Evolutionary conservation across 1,140 invertebrate species (phyloP).

Genomic region (Hyphantria cunea): DNA sequence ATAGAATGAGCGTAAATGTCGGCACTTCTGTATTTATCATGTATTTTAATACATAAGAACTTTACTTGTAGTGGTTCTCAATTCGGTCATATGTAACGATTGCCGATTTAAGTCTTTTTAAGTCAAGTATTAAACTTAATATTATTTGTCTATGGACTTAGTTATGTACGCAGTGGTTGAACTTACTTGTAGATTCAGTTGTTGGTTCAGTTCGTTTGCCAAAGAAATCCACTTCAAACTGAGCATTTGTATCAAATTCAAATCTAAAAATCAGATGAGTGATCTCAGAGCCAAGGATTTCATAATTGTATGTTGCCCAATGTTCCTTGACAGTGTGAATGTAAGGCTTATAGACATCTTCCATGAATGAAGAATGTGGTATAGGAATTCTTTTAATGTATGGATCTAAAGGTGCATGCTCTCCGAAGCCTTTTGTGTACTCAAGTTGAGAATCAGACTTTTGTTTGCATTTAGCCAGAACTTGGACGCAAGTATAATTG

Average conservation of each 20-base stretch:
- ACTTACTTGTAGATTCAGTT: not conserved
- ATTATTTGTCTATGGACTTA: too few relatives aligned
- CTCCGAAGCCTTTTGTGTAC: not conserved
- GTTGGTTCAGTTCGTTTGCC: not conserved
- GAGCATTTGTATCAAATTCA: not conserved
- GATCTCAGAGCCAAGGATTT: not conserved
- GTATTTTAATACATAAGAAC: too few relatives aligned
- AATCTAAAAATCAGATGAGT: not conserved
- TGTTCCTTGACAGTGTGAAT: not conserved
- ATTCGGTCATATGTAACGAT: too few relatives aligned
- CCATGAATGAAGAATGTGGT: not conserved
- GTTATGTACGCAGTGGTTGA: too few relatives aligned
- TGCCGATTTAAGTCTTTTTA: too few relatives aligned
- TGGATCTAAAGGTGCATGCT: not conserved
- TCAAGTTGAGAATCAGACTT: not conserved
- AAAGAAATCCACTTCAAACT: not conserved
- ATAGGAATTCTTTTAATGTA: not conserved
- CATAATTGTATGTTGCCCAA: not conserved
- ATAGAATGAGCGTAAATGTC: too few relatives aligned
- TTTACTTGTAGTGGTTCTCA: too few relatives aligned
- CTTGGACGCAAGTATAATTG: not conserved
- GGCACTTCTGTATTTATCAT: too few relatives aligned
- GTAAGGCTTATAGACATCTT: not conserved
- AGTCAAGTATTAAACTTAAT: too few relatives aligned
- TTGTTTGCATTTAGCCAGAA: not conserved